Evolutionary conservation across 2,113 vertebrate genomes (phyloP), one percentile per base, ranked within the genome.

Genomic region (Callionymus lyra): DNA sequence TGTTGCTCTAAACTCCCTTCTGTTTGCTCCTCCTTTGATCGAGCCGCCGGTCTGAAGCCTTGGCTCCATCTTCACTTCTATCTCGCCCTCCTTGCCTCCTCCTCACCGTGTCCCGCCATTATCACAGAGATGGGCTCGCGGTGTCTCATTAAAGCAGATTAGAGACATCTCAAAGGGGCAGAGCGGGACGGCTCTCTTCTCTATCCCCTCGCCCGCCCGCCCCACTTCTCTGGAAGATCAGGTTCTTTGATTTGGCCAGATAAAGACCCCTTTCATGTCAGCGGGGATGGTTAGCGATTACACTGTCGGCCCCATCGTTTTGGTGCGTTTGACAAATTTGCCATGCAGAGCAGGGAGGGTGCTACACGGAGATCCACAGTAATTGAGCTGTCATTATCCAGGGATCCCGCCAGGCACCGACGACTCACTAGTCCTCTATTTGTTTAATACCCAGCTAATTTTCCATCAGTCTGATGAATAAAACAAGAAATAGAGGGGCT

Each of bases 391-490:
- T 90, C 82, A 86, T 81, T 83, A 76, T 77, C 62, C 72, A 82
- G 80, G 73, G 82, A 82, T 63, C 6, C 76, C 70, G 76, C 64
- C 73, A 75, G 63, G 49, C 73, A 18, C 48, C 49, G n/a, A 39
- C 68, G 64, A 34, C 65, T 77, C 71, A 59, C 41, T 57, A n/a
- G 58, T 48, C 61, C 59, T 71, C 53, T 87, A 77, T 90, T 91
- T 89, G 82, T 84, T 87, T 85, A 89, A 88, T 88, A 84, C 84
- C 91, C 82, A 85, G 88, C 80, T 80, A 87, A 90, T 81, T 81
- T 84, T 86, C 85, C 84, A 78, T 75, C 64, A 42, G 64, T 79
- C 76, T 70, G 69, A 76, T 72, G 68, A 82, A 67, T 63, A 62
- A 57, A 67, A 62, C 53, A 62, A 81, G 53, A 38, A 51, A 60